phyloP scores from a whole-genome alignment of 2,113 vertebrate species.

The Engystomops pustulosus region DNA sequence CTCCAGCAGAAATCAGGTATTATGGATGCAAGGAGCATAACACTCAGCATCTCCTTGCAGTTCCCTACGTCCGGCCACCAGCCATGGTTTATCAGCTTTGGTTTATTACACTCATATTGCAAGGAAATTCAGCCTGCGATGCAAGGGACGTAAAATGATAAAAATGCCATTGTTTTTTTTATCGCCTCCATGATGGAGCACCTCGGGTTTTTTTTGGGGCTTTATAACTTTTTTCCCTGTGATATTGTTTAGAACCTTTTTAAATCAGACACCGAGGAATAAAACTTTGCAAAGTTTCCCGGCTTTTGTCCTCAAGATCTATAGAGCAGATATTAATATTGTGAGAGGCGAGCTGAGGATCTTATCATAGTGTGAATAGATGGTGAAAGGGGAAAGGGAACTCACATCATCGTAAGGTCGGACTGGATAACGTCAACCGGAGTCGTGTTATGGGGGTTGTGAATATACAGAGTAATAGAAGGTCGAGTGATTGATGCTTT shows the following conservation, averaged over 20 bases:
- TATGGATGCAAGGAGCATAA: slow-evolving; percentile 24
- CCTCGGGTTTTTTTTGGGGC: slow-evolving; percentile 32
- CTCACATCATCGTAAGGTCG: background rate
- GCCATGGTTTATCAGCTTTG: slow-evolving; percentile 23
- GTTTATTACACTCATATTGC: slow-evolving; percentile 49
- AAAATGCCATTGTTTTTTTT: slow-evolving; percentile 51
- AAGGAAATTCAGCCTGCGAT: slow-evolving; percentile 29
- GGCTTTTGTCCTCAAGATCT: background rate
- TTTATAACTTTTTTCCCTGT: slow-evolving; percentile 41
- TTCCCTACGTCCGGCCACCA: background rate
- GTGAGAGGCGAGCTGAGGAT: background rate
- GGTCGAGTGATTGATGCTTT: background rate
- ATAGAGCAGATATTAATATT: background rate
- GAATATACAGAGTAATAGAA: background rate
- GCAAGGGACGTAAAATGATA: slow-evolving; percentile 30
- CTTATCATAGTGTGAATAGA: background rate
- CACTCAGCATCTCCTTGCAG: background rate
- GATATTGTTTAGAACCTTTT: slow-evolving; percentile 31
- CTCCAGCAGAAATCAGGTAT: background rate
- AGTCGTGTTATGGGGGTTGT: background rate
- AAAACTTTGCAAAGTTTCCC: slow-evolving; percentile 7
- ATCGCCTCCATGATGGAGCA: slow-evolving; percentile 15
- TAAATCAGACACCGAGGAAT: slow-evolving; percentile 1
- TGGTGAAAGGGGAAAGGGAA: background rate
- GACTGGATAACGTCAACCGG: background rate